Base-by-base conservation (phyloP, 2,888 invertebrate species). In the Callyntrura guangdongensis region DNA sequence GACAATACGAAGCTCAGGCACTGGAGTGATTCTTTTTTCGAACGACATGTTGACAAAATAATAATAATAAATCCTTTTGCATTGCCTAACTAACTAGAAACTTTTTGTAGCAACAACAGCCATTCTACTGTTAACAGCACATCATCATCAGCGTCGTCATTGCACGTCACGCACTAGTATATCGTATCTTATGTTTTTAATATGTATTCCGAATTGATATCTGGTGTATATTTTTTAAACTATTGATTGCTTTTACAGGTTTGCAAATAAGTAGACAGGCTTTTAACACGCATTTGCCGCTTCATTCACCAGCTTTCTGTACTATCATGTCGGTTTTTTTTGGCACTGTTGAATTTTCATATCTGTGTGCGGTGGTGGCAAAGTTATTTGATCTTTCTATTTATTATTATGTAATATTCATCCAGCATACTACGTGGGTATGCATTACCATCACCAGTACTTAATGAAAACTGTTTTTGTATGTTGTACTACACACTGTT, bases 21-120 rank as follows among this genome's bases (percentile, higher is more conserved):
- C 90, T 86, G 90, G 90, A 82, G 86, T 91, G 72, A 88, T 89
- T 91, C 91, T 84, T 89, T 91, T 91, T 67, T 91, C 91, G 85
- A 86, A 85, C 86, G 83, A 86, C 91, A 89, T 89, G 61, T 64
- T 83, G 89, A 74, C 36, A 36, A 36, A 36, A 2, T 36, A 36
- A 36, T 36, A 25, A 20, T 36, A 81, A 81, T 72, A 72, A 82
- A 82, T 88, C 61, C 47, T 88, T n/a, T 61, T 45, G 61, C 89
- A 89, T 89, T 74, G 22, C 89, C 74, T 53, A 36, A 27, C 36
- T 47, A 11, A 59, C 79, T 59, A 17, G 2, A 27, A 11, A 14
- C 61, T 61, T 61, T 61, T 45, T 27, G 17, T 79, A 8, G 45
- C 61, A 61, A 61, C 61, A 81, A 81, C 61, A 81, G 61, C 20